Evolutionary conservation across 64 coral and sea anemone species (phyloP).

Genomic region (Montipora capricornis): DNA sequence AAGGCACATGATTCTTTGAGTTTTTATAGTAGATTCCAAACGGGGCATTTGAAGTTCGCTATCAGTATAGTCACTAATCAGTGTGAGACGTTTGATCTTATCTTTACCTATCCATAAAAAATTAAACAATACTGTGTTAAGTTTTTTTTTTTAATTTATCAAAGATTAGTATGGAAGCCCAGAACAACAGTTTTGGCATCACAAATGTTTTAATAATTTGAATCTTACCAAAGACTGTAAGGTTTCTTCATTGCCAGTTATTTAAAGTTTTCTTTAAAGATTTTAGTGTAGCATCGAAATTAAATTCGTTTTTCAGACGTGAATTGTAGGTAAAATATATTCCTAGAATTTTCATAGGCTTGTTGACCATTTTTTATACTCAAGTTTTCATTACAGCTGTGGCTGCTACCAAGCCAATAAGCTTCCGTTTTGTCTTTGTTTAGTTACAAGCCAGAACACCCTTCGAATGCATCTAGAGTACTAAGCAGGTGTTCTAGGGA

Average conservation of each 20-base stretch:
- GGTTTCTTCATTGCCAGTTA: slow-evolving; percentile 20
- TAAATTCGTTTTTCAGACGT: background rate
- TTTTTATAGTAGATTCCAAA: background rate
- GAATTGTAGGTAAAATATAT: background rate
- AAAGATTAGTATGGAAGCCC: background rate
- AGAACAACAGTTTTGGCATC: slow-evolving; percentile 17
- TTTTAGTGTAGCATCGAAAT: background rate
- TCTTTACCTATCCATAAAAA: slow-evolving; percentile 47
- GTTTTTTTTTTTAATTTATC: background rate
- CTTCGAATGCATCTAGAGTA: slow-evolving; percentile 16
- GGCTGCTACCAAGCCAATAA: background rate
- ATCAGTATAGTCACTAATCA: background rate
- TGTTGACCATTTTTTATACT: background rate
- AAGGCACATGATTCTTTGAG: background rate
- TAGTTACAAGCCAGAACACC: slow-evolving; percentile 29
- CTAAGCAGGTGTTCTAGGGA: background rate
- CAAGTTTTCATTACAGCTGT: background rate
- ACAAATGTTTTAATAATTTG: slow-evolving; percentile 44
- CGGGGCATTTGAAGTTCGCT: slow-evolving; percentile 13
- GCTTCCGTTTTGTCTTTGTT: slow-evolving; percentile 12
- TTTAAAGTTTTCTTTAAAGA: slow-evolving; percentile 27
- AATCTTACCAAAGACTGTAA: slow-evolving; percentile 43
- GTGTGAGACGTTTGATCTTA: slow-evolving; percentile 17
- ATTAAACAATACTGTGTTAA: slow-evolving; percentile 31
- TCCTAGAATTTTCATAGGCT: slow-evolving; percentile 17